Evolutionary conservation across 2,888 invertebrate genomes (phyloP), one percentile per base, ranked within the genome.

Genomic region (Idaea straminata): DNA sequence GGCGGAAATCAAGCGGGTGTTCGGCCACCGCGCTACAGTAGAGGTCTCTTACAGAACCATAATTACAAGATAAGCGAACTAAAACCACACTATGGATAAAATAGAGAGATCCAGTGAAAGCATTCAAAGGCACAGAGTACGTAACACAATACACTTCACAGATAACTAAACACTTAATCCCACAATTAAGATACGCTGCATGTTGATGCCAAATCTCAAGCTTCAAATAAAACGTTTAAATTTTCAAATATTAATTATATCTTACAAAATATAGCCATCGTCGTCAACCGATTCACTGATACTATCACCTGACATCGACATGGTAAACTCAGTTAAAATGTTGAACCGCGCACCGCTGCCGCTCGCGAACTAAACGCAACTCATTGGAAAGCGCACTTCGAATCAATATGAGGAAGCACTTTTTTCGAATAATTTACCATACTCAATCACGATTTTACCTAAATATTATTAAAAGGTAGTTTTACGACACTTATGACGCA

Each of bases 281-380:
- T 72, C 75, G n/a, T 77, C 80, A 57, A 77, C 77, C 47, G n/a
- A 64, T 59, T 15, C 79, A 62, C 85, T 85, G 75, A 91, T 74
- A 73, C 91, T 91, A 78, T 91, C 92, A 38, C 83, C 85, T 57
- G 90, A 88, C 78, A 91, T 87, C 77, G 84, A 77, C 81, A 82
- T 82, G 47, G 10, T 13, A 10, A 47, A 47, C 47, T 47, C 47
- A 13, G 13, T 47, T 36, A 47, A 47, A 47, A 10, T 10, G 47
- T 47, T 47, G 47, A 47, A 47, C 47, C 47, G 47, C 77, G 79
- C 72, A 67, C 75, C 78, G 74, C 82, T 74, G 78, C 69, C 75
- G 78, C 81, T 82, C 77, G 78, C 76, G 72, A 74, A 83, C 84
- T 82, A 82, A 79, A 77, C 75, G 83, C 72, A 71, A 73, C 73